phyloP scores from a whole-genome alignment of 2,113 vertebrate species.

The Percopsis transmontana region DNA sequence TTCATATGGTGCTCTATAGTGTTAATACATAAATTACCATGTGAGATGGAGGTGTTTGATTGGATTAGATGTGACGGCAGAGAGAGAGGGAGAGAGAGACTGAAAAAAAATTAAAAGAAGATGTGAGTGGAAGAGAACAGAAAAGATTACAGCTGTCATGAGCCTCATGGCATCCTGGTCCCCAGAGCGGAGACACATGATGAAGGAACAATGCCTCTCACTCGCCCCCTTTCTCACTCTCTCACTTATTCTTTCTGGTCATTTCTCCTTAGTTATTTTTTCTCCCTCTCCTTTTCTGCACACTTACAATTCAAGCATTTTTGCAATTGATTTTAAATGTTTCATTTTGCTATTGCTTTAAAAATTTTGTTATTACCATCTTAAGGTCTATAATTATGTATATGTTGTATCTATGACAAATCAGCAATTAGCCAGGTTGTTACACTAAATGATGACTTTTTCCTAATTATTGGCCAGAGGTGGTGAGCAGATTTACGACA shows the following conservation, averaged over 20 bases:
- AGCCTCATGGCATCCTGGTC: slow-evolving; percentile 24
- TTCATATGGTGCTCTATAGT: too few relatives aligned
- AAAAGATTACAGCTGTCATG: slow-evolving; percentile 29
- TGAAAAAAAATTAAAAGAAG: neutral
- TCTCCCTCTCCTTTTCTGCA: too few relatives aligned
- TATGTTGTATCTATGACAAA: too few relatives aligned
- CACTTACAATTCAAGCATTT: neutral
- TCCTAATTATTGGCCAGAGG: too few relatives aligned
- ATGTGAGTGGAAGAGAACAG: slow-evolving; percentile 4
- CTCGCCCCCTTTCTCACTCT: neutral
- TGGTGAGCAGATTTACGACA: too few relatives aligned
- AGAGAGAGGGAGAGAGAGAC: slow-evolving; percentile 1
- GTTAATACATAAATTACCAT: neutral
- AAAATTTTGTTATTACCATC: too few relatives aligned
- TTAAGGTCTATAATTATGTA: too few relatives aligned
- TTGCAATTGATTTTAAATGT: too few relatives aligned
- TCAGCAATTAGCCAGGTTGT: too few relatives aligned
- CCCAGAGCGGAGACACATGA: slow-evolving; percentile 15
- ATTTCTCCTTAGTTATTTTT: neutral
- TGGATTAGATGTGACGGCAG: neutral
- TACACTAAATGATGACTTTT: too few relatives aligned
- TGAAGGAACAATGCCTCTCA: slow-evolving; percentile 14
- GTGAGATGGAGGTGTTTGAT: neutral
- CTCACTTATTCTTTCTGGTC: slow-evolving; percentile 7
- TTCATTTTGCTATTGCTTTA: too few relatives aligned